Evolutionary conservation across 1,140 invertebrate genomes (phyloP).

Genomic region (Ceratina calcarata): DNA sequence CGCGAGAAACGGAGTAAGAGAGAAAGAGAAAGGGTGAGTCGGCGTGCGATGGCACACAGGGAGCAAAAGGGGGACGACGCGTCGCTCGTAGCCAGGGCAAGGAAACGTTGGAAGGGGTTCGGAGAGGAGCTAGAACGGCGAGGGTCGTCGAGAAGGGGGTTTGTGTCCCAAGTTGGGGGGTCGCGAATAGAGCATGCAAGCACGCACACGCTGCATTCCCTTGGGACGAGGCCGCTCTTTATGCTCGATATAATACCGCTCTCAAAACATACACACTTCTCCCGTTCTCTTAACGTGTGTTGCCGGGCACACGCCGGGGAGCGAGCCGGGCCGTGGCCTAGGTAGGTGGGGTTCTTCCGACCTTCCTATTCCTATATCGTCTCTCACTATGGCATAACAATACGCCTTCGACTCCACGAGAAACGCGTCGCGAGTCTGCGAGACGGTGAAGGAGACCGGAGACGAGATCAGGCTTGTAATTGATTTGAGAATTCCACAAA

Average conservation of each 20-base stretch:
- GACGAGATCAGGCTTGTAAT: conserved; percentile 27
- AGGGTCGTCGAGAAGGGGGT: conserved; percentile 58
- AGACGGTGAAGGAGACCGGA: neutral
- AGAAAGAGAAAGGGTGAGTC: conserved; percentile 19
- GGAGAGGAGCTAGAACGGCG: conserved; percentile 46
- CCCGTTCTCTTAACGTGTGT: conserved; percentile 69
- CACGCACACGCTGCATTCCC: conserved; percentile 75
- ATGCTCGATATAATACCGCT: conserved; percentile 81
- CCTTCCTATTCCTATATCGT: conserved; percentile 18
- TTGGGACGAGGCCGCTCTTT: conserved; percentile 79
- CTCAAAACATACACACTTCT: conserved; percentile 80
- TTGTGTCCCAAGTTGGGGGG: conserved; percentile 61
- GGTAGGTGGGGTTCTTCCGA: conserved; percentile 28
- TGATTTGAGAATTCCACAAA: conserved; percentile 37
- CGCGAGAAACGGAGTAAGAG: conserved; percentile 9
- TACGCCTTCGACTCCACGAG: conserved; percentile 12
- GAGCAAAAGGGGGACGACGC: conserved; percentile 27
- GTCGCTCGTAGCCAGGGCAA: conserved; percentile 28
- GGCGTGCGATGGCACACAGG: conserved; percentile 39
- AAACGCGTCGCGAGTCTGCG: conserved; percentile 14
- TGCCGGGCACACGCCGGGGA: conserved; percentile 42
- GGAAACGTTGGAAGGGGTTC: conserved; percentile 60
- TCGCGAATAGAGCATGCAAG: conserved; percentile 71
- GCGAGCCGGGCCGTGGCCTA: neutral
- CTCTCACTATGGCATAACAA: conserved; percentile 34